Evolutionary conservation across 2,797 vertebrate genomes (phyloP).

Genomic region (Ispidina lecontei): DNA sequence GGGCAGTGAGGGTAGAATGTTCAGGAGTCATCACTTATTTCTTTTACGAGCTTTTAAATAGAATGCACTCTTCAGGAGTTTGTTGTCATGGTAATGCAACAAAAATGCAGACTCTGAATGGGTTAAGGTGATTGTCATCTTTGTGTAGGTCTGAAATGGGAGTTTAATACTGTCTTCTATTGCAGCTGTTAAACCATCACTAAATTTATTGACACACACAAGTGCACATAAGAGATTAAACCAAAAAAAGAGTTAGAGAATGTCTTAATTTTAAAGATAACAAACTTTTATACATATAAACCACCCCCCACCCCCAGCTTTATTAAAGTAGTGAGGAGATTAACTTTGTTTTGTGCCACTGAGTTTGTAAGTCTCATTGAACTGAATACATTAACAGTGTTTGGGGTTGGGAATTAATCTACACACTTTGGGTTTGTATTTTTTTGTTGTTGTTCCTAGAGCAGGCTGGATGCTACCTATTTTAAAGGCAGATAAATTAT

Average conservation of each 20-base stretch:
- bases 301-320: background rate
- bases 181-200: background rate
- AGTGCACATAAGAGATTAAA: rapidly evolving
- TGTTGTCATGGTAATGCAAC: background rate
- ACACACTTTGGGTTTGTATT: no score
- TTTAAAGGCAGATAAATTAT: background rate
- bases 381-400: background rate
- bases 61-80: background rate
- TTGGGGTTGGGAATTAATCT: background rate
- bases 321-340: background rate
- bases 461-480: background rate
- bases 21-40: background rate
- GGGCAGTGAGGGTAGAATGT: background rate
- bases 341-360: background rate
- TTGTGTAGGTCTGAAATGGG: background rate
- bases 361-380: background rate
- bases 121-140: background rate
- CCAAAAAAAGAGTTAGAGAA: background rate
- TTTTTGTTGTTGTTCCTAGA: background rate
- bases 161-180: background rate
- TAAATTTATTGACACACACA: background rate
- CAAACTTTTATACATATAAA: background rate
- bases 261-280: background rate
- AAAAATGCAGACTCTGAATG: background rate
- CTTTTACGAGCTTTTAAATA: background rate